Evolutionary conservation across 2,888 invertebrate species (phyloP).

Genomic region (Lepidocyrtoides sp.): DNA sequence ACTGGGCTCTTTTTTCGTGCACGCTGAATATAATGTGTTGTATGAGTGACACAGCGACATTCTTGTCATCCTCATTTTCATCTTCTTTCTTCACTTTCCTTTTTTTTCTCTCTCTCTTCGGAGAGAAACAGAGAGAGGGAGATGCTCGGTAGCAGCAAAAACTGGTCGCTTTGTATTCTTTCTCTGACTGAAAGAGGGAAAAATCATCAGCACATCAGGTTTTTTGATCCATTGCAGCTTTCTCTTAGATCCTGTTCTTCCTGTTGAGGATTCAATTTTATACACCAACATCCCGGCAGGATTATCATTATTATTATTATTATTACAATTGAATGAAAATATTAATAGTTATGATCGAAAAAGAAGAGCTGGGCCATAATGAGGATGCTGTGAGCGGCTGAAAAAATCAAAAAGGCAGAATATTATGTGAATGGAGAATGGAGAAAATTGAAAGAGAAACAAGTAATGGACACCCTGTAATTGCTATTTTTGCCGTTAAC

Average conservation of each 20-base stretch:
- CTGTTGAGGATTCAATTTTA: not conserved
- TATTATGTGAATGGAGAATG: not conserved
- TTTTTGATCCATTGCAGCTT: constrained; percentile 27
- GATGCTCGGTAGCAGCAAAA: constrained; percentile 32
- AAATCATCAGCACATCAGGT: constrained; percentile 21
- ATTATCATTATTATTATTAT: constrained; percentile 34
- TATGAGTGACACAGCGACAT: constrained; percentile 71
- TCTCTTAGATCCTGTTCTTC: constrained; percentile 18
- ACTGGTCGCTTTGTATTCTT: constrained; percentile 13
- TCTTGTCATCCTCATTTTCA: constrained; percentile 75
- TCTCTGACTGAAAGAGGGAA: not conserved
- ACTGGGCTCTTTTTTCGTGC: constrained; percentile 3
- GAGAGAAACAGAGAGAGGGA: not conserved
- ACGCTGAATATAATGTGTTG: constrained; percentile 39
- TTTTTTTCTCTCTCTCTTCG: not conserved
- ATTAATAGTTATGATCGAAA: not conserved
- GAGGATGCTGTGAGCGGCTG: not conserved
- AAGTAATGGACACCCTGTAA: not conserved
- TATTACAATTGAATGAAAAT: constrained; percentile 13
- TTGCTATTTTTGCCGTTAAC: too few species aligned
- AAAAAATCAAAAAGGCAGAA: too few species aligned
- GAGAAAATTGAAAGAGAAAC: not conserved
- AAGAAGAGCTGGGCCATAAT: not conserved
- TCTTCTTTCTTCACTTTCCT: not conserved
- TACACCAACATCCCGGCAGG: not conserved